Base-by-base conservation (phyloP, 2,797 vertebrate genomes). In the Etheostoma perlongum region DNA sequence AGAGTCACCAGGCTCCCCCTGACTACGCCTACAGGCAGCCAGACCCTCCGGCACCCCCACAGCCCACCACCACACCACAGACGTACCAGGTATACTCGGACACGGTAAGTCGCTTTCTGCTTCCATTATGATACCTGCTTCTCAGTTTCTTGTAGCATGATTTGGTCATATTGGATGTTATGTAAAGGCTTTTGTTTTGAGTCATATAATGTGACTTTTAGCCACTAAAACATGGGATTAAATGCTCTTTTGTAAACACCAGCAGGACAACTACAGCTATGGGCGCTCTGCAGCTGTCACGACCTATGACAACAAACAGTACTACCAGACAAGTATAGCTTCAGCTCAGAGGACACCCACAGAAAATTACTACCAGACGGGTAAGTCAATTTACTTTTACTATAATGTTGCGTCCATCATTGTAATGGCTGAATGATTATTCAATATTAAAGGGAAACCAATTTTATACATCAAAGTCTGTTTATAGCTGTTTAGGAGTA, bases 51-150 rank as follows among this genome's bases (percentile, higher is more conserved):
- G 51, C 87, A 0, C 91, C 92, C 2, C 94, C 94, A 0, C 95
- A 95, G 74, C 91, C 93, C 40, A 94, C 93, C 40, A 94, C 93
- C 60, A 92, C 94, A 46, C 94, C 94, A 14, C 91, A 96, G 85
- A 92, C 90, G 72, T 95, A 93, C 91, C 95, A 95, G 93, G 95
- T 97, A 81, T 93, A 93, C 85, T 78, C 91, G 1, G 92, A 94
- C 77, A 89, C 87, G 90, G 94, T 95, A 80, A 93, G 93, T 95
- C 49, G 54, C 79, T 69, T 76, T 82, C 69, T 68, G 67, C 79
- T 90, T 85, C 70, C 40, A n/a, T 74, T 62, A 47, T 75, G 10
- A 62, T 40, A 11, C 36, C 36, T 12, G 36, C 10, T 40, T 83
- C 65, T 73, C 14, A 18, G 1, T 72, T 58, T 83, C 18, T 30